Conservation (phyloP, 92 coral and sea anemone genomes). For the Porites cylindrica region DNA sequence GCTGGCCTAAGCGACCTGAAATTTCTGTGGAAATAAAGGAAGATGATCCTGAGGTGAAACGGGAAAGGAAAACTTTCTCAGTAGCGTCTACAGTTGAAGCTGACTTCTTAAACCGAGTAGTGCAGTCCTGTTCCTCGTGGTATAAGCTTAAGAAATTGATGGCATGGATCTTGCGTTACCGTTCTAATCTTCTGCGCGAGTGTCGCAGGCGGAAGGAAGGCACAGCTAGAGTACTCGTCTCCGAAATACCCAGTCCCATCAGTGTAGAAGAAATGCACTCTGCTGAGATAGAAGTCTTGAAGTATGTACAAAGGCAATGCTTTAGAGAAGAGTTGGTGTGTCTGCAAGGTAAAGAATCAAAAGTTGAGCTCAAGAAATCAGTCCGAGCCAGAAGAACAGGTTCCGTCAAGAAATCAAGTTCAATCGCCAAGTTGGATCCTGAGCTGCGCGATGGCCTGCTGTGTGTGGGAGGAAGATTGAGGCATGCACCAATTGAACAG, state of each 20-base stretch:
- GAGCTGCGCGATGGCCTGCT: conserved; percentile 28
- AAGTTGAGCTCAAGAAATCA: conserved; percentile 6
- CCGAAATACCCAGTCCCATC: conserved; percentile 39
- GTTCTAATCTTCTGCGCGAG: conserved; percentile 46
- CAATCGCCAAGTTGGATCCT: conserved; percentile 56
- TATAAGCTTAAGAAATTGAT: conserved; percentile 53
- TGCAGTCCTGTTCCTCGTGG: conserved; percentile 62
- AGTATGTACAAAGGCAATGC: conserved; percentile 35
- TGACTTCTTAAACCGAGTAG: conserved; percentile 20
- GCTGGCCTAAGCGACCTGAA: conserved; percentile 69
- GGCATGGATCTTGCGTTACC: conserved; percentile 68
- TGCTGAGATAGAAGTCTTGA: conserved; percentile 60
- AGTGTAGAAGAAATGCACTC: conserved; percentile 46
- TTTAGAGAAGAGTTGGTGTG: conserved; percentile 56
- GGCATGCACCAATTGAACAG: conserved; percentile 39
- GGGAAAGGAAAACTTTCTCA: conserved; percentile 24
- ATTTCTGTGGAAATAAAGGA: conserved; percentile 16
- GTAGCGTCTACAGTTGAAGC: background rate
- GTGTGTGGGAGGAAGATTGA: conserved; percentile 59
- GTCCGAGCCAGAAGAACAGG: conserved; percentile 3
- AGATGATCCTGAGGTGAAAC: conserved; percentile 73
- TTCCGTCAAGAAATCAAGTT: conserved; percentile 29
- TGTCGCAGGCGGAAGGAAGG: conserved; percentile 40
- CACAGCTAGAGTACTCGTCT: background rate
- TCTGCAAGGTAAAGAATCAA: conserved; percentile 2